Percentiles rank a stretch among this genome's conserved stretches.
Conservation (phyloP, 2,888 invertebrate species). For the Epinotia brunnichana region DNA sequence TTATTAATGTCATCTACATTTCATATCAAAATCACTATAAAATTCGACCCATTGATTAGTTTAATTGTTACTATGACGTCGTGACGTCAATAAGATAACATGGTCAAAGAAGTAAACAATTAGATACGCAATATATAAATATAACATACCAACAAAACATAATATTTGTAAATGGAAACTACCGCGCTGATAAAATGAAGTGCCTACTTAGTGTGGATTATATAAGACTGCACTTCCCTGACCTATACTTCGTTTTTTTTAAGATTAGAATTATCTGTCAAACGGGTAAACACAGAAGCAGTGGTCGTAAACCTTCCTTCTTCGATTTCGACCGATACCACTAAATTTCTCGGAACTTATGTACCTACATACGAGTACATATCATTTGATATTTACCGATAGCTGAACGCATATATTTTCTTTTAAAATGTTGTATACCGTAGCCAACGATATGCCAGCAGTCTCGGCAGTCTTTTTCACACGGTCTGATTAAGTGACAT, state of each 20-base stretch:
- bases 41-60: not conserved
- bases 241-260: not conserved
- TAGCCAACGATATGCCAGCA: too few species aligned
- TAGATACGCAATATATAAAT: constrained; percentile 11
- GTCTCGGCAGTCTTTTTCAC: too few species aligned
- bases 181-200: constrained; percentile 7
- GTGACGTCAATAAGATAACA: constrained; percentile 19
- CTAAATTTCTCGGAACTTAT: too few species aligned
- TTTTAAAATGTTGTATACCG: too few species aligned
- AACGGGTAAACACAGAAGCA: too few species aligned
- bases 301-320: too few species aligned
- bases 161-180: constrained; percentile 1
- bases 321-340: too few species aligned
- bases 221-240: constrained; percentile 31
- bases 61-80: constrained; percentile 2
- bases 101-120: constrained; percentile 22
- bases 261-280: too few species aligned
- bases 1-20: constrained; percentile 14
- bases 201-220: not conserved
- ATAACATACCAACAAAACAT: not conserved
- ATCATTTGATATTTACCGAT: too few species aligned
- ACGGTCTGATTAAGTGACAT: too few species aligned
- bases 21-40: constrained; percentile 4
- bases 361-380: too few species aligned
- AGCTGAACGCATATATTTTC: too few species aligned